Conservation (phyloP, 2,797 vertebrate species). For the Buceros bicornis region DNA sequence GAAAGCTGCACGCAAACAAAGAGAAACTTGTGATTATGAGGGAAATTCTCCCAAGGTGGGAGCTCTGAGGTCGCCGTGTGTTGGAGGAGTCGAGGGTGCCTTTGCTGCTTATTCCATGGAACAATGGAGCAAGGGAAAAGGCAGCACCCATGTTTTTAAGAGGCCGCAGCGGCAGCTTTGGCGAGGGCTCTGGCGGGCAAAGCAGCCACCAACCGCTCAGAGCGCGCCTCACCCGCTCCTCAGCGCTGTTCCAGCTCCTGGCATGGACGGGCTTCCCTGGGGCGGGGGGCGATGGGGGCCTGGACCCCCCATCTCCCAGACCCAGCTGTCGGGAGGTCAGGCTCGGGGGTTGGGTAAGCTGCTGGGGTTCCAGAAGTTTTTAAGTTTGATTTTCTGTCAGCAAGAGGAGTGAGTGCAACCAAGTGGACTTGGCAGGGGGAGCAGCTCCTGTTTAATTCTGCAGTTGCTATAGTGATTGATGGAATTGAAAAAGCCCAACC, state of each 20-base stretch:
- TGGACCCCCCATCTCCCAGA: neutral
- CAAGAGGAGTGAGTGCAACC: neutral
- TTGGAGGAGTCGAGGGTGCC: neutral
- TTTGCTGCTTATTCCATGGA: fast-evolving
- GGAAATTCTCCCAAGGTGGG: fast-evolving
- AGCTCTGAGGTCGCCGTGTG: fast-evolving
- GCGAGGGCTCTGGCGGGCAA: neutral
- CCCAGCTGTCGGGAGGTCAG: neutral
- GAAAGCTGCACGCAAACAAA: neutral
- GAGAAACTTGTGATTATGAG: neutral
- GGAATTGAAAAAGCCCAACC: conserved; percentile 4
- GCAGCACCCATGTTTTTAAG: fast-evolving
- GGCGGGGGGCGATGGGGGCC: neutral
- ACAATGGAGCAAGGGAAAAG: fast-evolving
- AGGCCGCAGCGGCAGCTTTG: neutral
- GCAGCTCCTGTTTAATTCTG: conserved; percentile 59
- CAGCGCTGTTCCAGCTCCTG: too few species aligned
- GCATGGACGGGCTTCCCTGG: neutral
- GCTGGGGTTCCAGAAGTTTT: neutral
- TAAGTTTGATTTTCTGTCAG: neutral
- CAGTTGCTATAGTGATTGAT: conserved; percentile 78
- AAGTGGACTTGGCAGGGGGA: neutral
- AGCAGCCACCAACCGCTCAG: too few species aligned
- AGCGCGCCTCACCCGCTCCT: too few species aligned
- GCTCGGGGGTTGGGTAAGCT: neutral